Evolutionary conservation across 92 coral and sea anemone species (phyloP).

Genomic region (Ricordea florida): DNA sequence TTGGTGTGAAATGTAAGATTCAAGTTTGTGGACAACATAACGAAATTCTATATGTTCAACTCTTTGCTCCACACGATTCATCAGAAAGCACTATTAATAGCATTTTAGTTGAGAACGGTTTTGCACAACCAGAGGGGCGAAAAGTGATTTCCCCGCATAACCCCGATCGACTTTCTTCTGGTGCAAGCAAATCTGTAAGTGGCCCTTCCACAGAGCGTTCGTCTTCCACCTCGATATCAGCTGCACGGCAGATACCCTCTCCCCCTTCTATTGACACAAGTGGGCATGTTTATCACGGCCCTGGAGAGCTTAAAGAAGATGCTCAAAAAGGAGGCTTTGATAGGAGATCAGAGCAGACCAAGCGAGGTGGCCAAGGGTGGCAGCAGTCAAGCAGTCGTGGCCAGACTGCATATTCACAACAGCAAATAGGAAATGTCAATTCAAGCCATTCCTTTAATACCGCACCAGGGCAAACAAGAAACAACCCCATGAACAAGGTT

Average conservation of each 20-base stretch:
- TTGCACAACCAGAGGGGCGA: constrained; percentile 2
- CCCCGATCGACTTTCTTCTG: no score
- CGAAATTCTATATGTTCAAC: constrained; percentile 28
- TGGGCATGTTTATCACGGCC: neutral
- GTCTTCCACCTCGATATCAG: no score
- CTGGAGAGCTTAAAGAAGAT: neutral
- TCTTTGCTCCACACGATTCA: constrained; percentile 11
- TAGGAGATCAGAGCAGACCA: neutral
- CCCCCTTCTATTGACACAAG: no score
- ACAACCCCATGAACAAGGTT: no score
- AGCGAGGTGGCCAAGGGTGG: neutral
- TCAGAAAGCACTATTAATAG: neutral
- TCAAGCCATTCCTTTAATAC: constrained; percentile 6
- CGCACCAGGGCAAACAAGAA: neutral
- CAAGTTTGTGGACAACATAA: constrained; percentile 28
- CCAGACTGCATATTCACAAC: no score
- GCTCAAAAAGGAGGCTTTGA: neutral
- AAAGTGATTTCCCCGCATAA: neutral
- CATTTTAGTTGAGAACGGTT: constrained; percentile 1
- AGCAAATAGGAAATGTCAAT: neutral
- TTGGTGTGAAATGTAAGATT: constrained; percentile 56
- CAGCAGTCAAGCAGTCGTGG: neutral
- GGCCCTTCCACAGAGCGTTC: no score
- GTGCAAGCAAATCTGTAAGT: no score
- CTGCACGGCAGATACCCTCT: no score